Percentiles rank a stretch among this genome's conserved stretches.
Conservation (phyloP, 2,888 invertebrate species). For the Venusia cambrica region DNA sequence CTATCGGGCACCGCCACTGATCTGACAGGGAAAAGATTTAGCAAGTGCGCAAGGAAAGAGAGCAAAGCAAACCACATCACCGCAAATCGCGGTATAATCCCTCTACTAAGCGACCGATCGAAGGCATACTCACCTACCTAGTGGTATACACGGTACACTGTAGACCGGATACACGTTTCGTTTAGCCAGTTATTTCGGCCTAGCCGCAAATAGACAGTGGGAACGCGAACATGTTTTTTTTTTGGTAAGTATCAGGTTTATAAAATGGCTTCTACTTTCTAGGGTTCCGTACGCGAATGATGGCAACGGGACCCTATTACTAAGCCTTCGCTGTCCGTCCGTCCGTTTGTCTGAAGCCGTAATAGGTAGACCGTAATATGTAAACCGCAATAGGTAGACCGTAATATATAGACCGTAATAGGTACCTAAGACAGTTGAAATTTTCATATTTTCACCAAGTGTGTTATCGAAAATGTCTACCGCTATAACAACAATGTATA, state of each 20-base stretch:
- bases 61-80: slow-evolving; percentile 55
- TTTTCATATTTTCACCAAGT: too few species aligned
- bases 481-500: too few species aligned
- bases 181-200: slow-evolving; percentile 64
- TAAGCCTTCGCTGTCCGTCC: too few species aligned
- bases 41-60: slow-evolving; percentile 54
- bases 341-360: too few species aligned
- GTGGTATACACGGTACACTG: slow-evolving; percentile 43
- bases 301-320: too few species aligned
- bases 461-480: too few species aligned
- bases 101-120: slow-evolving; percentile 46
- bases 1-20: slow-evolving; percentile 37
- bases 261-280: slow-evolving; percentile 48
- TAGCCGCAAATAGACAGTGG: slow-evolving; percentile 60
- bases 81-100: slow-evolving; percentile 62
- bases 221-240: slow-evolving; percentile 55
- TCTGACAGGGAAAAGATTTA: slow-evolving; percentile 57
- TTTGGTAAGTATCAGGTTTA: slow-evolving; percentile 49
- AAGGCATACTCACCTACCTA: too few species aligned
- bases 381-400: too few species aligned
- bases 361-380: too few species aligned
- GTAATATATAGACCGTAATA: too few species aligned
- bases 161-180: slow-evolving; percentile 59
- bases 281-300: too few species aligned
- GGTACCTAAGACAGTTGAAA: too few species aligned